These are phyloP conservation scores for Lasius platythorax DNA, from an alignment of 2,888 invertebrate species.

Conservation along the genomic window DNA sequence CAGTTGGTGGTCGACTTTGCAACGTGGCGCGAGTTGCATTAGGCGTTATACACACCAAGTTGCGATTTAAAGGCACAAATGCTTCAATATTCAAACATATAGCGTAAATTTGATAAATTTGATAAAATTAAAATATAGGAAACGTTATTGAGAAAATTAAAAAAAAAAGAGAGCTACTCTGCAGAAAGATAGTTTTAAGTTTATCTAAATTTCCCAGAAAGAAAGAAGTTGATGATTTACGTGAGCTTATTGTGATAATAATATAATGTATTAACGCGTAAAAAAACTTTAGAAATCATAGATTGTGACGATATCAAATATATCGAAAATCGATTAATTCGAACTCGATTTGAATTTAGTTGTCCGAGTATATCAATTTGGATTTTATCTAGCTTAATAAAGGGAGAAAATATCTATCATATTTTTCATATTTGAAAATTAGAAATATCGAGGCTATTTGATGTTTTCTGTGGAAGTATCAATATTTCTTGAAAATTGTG, in stretches of 20 bases:
- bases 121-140: neutral
- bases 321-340: constrained; percentile 42
- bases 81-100: constrained; percentile 4
- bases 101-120: neutral
- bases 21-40: constrained; percentile 67
- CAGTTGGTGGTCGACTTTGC: constrained; percentile 62
- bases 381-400: constrained; percentile 2
- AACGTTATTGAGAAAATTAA: neutral
- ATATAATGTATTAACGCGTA: constrained; percentile 4
- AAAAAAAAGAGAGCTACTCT: neutral
- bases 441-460: neutral
- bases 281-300: constrained; percentile 23
- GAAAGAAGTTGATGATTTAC: constrained; percentile 29
- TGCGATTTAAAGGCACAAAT: constrained; percentile 12
- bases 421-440: neutral
- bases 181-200: neutral
- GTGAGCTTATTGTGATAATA: constrained; percentile 8
- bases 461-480: neutral
- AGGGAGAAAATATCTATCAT: neutral
- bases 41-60: constrained; percentile 66
- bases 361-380: constrained; percentile 16
- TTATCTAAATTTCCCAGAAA: neutral
- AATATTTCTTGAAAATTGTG: neutral
- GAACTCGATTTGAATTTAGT: constrained; percentile 5
- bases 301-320: constrained; percentile 18